Percentiles rank a stretch among this genome's conserved stretches.
Conservation (phyloP, 2,797 vertebrate species). For the Cyprinella venusta region DNA sequence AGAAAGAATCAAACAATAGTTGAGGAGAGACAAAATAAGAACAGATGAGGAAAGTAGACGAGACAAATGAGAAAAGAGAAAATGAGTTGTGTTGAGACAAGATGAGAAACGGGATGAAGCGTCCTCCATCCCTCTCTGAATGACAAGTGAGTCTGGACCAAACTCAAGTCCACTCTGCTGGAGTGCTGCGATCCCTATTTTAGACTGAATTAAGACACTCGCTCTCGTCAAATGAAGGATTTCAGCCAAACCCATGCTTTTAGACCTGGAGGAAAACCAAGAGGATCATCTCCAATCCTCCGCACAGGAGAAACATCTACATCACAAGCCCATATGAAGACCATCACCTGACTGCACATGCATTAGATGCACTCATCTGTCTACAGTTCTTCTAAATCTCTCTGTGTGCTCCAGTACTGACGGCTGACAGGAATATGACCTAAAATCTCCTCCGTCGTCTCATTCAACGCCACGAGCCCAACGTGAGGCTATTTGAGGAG, state of each 20-base stretch:
- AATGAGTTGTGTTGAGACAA: background rate
- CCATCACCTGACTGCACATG: background rate
- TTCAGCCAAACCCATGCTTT: slow-evolving; percentile 34
- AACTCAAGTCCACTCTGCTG: slow-evolving; percentile 29
- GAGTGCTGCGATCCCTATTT: slow-evolving; percentile 36
- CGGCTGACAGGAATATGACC: slow-evolving; percentile 21
- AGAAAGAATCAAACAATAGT: background rate
- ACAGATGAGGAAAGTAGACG: background rate
- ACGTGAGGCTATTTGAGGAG: slow-evolving; percentile 27
- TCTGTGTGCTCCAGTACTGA: background rate
- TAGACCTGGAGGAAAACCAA: slow-evolving; percentile 30
- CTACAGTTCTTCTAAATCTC: background rate
- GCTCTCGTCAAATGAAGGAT: slow-evolving; percentile 8
- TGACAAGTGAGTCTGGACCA: slow-evolving; percentile 23
- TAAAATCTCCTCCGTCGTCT: slow-evolving; percentile 10
- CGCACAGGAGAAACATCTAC: slow-evolving; percentile 11
- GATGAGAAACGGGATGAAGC: background rate
- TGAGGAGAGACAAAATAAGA: background rate
- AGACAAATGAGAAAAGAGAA: background rate
- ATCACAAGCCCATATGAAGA: background rate
- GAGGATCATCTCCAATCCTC: slow-evolving; percentile 19
- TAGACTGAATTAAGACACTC: slow-evolving; percentile 39
- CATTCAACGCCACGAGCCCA: background rate
- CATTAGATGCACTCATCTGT: background rate
- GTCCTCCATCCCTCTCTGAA: slow-evolving; percentile 1